These are phyloP conservation scores for Agriopis aurantiaria DNA, from an alignment of 2,888 invertebrate species.

Conservation along the genomic window DNA sequence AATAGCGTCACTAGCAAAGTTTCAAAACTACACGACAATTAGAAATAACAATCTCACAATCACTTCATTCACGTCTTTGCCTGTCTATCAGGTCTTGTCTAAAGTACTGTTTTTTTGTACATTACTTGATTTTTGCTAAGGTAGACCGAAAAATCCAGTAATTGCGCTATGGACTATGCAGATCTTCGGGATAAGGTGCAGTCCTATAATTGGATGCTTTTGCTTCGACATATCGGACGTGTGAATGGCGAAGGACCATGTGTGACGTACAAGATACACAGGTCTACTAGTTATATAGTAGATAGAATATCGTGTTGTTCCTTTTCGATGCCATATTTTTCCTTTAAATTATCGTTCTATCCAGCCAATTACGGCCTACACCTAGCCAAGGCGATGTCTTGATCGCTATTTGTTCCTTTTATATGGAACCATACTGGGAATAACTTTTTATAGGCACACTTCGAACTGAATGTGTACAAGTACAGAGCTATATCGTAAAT, in stretches of 20 bases:
- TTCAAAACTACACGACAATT: too few species aligned
- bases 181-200: conserved; percentile 8
- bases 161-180: too few species aligned
- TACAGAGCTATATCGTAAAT: conserved; percentile 60
- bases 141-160: not conserved
- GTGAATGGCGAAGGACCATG: conserved; percentile 13
- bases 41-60: not conserved
- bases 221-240: conserved; percentile 11
- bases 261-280: conserved; percentile 1
- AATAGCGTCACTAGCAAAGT: too few species aligned
- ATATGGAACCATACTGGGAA: conserved; percentile 48
- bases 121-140: not conserved
- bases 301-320: not conserved
- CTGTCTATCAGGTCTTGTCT: not conserved
- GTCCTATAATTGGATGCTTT: conserved; percentile 24
- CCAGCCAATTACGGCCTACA: conserved; percentile 35
- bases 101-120: not conserved
- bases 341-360: conserved; percentile 2
- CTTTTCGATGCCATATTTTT: conserved; percentile 9
- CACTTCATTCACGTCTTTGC: not conserved
- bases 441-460: conserved; percentile 58
- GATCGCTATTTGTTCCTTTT: conserved; percentile 53
- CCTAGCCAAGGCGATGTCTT: conserved; percentile 49
- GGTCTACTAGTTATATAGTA: not conserved
- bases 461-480: conserved; percentile 53